Evolutionary conservation across 2,888 invertebrate species (phyloP).

Genomic region (Xylocampa areola): DNA sequence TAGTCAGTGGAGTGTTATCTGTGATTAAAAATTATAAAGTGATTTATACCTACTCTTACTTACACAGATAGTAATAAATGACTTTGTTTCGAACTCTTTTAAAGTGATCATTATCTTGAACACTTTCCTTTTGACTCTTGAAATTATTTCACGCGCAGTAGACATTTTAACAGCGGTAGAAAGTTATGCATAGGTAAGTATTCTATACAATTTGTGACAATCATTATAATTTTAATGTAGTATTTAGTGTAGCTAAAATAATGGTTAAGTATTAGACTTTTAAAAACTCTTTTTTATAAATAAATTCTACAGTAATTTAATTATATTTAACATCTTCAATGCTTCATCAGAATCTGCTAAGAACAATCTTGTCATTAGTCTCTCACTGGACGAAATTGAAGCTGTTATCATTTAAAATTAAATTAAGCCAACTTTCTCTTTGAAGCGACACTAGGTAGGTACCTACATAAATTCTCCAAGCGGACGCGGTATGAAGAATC

Average conservation of each 20-base stretch:
- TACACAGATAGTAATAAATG: too few relatives aligned
- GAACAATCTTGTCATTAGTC: conserved; percentile 8
- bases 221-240: too few relatives aligned
- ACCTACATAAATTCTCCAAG: conserved; percentile 6
- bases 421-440: conserved; percentile 26
- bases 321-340: conserved; percentile 9
- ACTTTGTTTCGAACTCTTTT: too few relatives aligned
- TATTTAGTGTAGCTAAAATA: too few relatives aligned
- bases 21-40: conserved; percentile 30
- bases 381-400: conserved; percentile 18
- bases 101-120: too few relatives aligned
- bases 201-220: too few relatives aligned
- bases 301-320: neutral
- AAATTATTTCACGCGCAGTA: conserved; percentile 1
- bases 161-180: conserved; percentile 2
- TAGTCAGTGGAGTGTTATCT: too few relatives aligned
- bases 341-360: conserved; percentile 16
- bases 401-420: conserved; percentile 35
- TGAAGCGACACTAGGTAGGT: conserved; percentile 10
- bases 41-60: too few relatives aligned
- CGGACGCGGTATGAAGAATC: conserved; percentile 42
- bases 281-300: neutral
- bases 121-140: conserved; percentile 8
- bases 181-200: too few relatives aligned
- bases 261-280: too few relatives aligned